Base-by-base conservation (phyloP, 2,113 vertebrate species). In the Chauna torquata region DNA sequence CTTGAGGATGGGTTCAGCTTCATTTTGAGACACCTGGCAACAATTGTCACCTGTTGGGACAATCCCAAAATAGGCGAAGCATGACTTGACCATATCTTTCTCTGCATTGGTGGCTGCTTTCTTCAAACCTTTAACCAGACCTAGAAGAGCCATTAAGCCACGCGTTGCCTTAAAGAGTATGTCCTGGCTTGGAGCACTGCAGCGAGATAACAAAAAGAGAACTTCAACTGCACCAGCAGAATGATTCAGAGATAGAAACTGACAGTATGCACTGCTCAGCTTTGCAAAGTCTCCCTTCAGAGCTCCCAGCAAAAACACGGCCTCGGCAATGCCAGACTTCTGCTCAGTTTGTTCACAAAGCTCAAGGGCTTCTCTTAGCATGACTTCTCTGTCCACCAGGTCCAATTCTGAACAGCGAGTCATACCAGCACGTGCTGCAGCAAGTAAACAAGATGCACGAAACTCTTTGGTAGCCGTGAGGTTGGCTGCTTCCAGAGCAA, bases 11-110 rank as follows among this genome's bases (percentile, higher is more conserved):
- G 95, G 98, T 15, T 97, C 97, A 17, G 95, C 98, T 94, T 98
- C 97, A 3, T 96, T 98, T 58, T 98, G 97, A 77, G 98, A 97
- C 81, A 98, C 97, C 65, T 97, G 97, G 59, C 98, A 98, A 62
- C 92, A 88, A 64, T 42, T 83, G 66, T 92, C 94, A 78, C 98
- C 98, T 54, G 94, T 92, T 59, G 96, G 98, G 23, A 95, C 96
- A 86, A 98, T 96, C n/a, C 98, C 98, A 96, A 98, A 98, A 94
- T 98, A 98, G 55, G 98, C 98, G 66, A 98, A 98, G 95, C 98
- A 98, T 38, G 97, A 98, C 58, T 98, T 98, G 50, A 99, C 98
- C 97, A 98, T 98, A 69, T 98, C 98, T 82, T 97, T 98, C 85
- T 98, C 98, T 0, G 96, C 98, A 3, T 98, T 99, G 94, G 95